A percentile compares a stretch with the other conserved stretches of the same genome.
Conservation (phyloP, 2,797 vertebrate species). For the Borostomias antarcticus region DNA sequence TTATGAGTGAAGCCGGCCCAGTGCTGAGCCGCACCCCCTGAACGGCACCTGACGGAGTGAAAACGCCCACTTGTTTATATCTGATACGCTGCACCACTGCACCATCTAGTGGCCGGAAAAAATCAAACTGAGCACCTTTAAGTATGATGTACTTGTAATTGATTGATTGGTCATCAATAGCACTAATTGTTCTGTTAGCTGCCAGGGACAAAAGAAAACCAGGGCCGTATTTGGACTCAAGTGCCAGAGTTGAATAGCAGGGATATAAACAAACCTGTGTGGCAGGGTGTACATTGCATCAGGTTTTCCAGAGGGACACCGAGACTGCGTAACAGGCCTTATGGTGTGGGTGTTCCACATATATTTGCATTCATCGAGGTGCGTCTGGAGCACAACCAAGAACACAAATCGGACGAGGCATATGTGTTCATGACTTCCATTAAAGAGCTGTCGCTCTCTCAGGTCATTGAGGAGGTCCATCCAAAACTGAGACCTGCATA, state of each 20-base stretch:
- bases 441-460: conserved; percentile 34
- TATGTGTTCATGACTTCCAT: conserved; percentile 31
- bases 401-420: conserved; percentile 29
- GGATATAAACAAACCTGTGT: conserved; percentile 30
- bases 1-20: too few relatives aligned
- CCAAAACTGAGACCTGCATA: conserved; percentile 38
- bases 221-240: not conserved
- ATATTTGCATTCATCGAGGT: conserved; percentile 34
- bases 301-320: conserved; percentile 41
- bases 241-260: too few relatives aligned
- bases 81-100: too few relatives aligned
- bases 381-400: conserved; percentile 31
- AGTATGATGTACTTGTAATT: not conserved
- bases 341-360: conserved; percentile 38
- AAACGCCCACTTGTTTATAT: too few relatives aligned
- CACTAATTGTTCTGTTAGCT: not conserved
- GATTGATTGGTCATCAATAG: not conserved
- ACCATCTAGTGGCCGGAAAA: too few relatives aligned
- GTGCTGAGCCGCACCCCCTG: not conserved
- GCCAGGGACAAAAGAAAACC: not conserved
- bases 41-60: too few relatives aligned
- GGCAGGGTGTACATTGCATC: conserved; percentile 35
- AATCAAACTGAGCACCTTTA: too few relatives aligned
- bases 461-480: conserved; percentile 41
- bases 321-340: conserved; percentile 28